Evolutionary conservation across 2,113 vertebrate species (phyloP).

Genomic region (Megaceryle maxima): DNA sequence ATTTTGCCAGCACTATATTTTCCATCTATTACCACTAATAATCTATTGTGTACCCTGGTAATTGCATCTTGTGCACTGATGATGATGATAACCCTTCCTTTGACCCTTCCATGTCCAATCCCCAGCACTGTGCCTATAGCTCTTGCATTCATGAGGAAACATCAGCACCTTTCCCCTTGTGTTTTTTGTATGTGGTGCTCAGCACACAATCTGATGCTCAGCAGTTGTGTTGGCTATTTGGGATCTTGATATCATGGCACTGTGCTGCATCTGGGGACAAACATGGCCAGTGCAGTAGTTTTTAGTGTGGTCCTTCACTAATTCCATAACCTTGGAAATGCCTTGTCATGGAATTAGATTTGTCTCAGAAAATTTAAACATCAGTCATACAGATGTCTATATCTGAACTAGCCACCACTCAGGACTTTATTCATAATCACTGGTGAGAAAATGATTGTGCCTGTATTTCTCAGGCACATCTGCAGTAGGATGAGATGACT

Average conservation of each 20-base stretch:
- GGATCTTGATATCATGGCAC: fast-evolving
- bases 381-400: not conserved
- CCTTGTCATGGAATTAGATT: not conserved
- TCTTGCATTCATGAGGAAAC: not conserved
- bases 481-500: not conserved
- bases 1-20: not conserved
- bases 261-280: not conserved
- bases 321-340: not conserved
- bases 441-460: not conserved
- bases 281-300: not conserved
- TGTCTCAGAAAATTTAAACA: not conserved
- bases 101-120: not conserved
- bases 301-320: not conserved
- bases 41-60: not conserved
- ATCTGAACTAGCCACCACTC: not conserved
- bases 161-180: not conserved
- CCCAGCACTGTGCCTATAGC: not conserved
- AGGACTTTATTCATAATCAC: not conserved
- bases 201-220: not conserved
- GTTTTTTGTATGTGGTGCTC: not conserved
- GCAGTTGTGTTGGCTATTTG: not conserved
- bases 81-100: not conserved
- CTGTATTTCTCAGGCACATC: not conserved
- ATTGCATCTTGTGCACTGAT: not conserved
- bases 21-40: not conserved